A percentile compares a stretch with the other conserved stretches of the same genome.
Conservation (phyloP, 2,888 invertebrate genomes). For the Yponomeuta cagnagella region DNA sequence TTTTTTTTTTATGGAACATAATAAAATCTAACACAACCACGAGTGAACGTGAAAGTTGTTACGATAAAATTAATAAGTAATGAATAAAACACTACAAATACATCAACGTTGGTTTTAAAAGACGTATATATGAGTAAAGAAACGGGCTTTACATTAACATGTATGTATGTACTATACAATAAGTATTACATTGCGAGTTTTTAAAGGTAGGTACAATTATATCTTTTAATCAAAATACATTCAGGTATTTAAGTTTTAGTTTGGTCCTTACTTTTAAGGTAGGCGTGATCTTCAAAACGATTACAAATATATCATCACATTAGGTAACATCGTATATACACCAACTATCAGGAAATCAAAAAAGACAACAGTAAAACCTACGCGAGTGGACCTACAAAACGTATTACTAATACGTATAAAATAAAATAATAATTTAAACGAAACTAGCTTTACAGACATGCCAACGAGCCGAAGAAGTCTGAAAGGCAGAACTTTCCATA, state of each 20-base stretch:
- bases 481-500: slow-evolving; percentile 63
- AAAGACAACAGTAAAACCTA: slow-evolving; percentile 56
- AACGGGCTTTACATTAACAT: background rate
- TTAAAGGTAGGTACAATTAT: slow-evolving; percentile 6
- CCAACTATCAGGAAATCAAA: slow-evolving; percentile 23
- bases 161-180: background rate
- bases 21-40: slow-evolving; percentile 53
- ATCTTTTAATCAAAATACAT: background rate
- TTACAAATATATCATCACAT: slow-evolving; percentile 22
- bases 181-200: slow-evolving; percentile 8
- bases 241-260: background rate
- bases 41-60: slow-evolving; percentile 52
- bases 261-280: background rate
- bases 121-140: background rate
- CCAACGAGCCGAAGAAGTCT: slow-evolving; percentile 32
- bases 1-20: slow-evolving; percentile 8
- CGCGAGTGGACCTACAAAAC: slow-evolving; percentile 23
- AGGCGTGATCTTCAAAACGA: background rate
- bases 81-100: background rate
- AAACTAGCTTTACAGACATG: slow-evolving; percentile 25
- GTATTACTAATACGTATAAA: background rate
- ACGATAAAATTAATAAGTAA: slow-evolving; percentile 5
- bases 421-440: background rate
- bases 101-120: slow-evolving; percentile 2
- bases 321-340: background rate